Evolutionary conservation across 2,888 invertebrate species (phyloP), one percentile per base, ranked within the genome.

Genomic region (Nezara viridula): DNA sequence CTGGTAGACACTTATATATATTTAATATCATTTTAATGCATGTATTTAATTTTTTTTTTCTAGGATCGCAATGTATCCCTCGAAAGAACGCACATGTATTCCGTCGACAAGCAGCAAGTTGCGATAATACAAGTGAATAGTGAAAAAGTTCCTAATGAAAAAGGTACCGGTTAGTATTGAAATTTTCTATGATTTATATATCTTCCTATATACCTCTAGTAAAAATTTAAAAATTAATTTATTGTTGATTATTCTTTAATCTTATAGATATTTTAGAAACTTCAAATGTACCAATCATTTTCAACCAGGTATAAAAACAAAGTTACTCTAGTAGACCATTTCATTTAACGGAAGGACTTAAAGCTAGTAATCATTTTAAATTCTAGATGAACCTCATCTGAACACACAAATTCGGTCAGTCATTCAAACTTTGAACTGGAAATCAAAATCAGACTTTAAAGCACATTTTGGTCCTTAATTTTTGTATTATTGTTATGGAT

Each of bases 81-180:
- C 91, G 96, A 96, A 92, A 94, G 95, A 91, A 95, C 96, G 86
- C 96, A 96, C 92, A 94, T 96, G 89, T 96, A 96, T 93, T 95
- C 95, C 52, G 95, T 96, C 86, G 95, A 96, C 92, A 96, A 96
- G 92, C 96, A 96, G 90, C 96, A 96, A 92, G 96, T 96, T 90
- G 95, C 96, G 89, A 94, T 95, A 91, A 95, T 95, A 89, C 94
- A 95, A 92, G 95, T 95, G 90, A 94, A 94, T 86, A 90, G 60
- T 86, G 91, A 91, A 40, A 90, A 91, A 90, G 90, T 90, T 90
- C 89, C 89, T 90, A 89, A 44, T 66, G 91, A 90, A 85, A 90
- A 91, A 89, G 90, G 89, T 90, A 87, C 88, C 89, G 90, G 90
- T 91, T 86, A 73, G 85, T 40, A 37, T 89, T 40, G 44, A 55